Evolutionary conservation across 2,113 vertebrate species (phyloP).

Genomic region (Ctenomys sociabilis): DNA sequence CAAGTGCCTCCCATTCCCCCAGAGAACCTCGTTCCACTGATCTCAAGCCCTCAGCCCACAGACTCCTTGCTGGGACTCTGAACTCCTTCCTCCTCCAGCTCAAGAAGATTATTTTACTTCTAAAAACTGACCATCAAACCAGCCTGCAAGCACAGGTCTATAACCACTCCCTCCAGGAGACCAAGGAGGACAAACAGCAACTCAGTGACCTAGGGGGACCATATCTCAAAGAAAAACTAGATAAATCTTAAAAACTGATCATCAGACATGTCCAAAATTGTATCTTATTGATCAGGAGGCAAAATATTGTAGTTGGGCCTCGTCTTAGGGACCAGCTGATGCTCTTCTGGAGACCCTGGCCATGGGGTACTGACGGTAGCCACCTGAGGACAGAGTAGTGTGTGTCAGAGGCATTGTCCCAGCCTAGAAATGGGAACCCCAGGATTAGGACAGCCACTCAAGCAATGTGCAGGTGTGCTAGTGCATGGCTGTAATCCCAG

Average conservation of each 20-base stretch:
- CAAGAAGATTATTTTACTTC: constrained; percentile 1
- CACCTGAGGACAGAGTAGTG: accelerated
- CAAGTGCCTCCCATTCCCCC: not conserved
- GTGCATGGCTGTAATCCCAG: not conserved
- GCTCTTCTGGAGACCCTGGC: not conserved
- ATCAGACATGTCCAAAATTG: not conserved
- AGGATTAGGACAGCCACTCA: not conserved
- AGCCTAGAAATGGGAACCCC: not conserved
- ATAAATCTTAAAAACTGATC: not conserved
- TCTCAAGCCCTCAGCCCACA: not conserved
- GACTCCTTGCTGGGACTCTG: not conserved
- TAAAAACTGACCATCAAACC: not conserved
- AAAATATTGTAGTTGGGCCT: not conserved
- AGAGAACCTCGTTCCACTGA: not conserved
- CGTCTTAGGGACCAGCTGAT: not conserved
- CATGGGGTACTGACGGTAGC: accelerated
- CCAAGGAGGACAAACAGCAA: not conserved
- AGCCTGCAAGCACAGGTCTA: not conserved
- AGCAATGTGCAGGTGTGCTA: not conserved
- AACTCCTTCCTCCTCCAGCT: not conserved
- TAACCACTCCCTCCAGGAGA: not conserved
- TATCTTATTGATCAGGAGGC: not conserved
- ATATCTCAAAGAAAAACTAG: not conserved
- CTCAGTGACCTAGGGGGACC: not conserved
- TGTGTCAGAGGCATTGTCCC: not conserved